Percentiles rank a stretch among this genome's conserved stretches.
Conservation (phyloP, 2,113 vertebrate genomes). For the Dunckerocampus dactyliophorus region DNA sequence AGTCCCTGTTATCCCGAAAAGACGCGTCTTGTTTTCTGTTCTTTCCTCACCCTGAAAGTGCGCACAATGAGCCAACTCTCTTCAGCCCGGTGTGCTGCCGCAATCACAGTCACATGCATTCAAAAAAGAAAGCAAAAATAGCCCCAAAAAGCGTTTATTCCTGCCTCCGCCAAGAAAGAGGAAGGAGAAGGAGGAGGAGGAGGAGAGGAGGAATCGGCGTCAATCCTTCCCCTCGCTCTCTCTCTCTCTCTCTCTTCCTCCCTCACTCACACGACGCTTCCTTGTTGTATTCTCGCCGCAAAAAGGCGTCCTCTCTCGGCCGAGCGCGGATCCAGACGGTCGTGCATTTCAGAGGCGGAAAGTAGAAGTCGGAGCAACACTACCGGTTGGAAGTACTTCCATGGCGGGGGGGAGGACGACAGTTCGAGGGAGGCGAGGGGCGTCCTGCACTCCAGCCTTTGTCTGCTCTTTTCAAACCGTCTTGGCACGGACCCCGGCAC, state of each 20-base stretch:
- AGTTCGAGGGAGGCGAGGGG: conserved; percentile 64
- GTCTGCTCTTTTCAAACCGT: conserved; percentile 86
- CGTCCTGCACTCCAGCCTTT: conserved; percentile 81
- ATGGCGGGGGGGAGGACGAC: conserved; percentile 45
- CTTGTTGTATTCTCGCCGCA: conserved; percentile 58
- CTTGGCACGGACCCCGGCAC: conserved; percentile 75
- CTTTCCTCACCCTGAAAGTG: conserved; percentile 66
- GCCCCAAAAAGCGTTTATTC: conserved; percentile 57
- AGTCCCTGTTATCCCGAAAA: conserved; percentile 55
- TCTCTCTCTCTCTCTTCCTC: not conserved
- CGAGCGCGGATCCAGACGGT: conserved; percentile 75
- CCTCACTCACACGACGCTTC: conserved; percentile 72
- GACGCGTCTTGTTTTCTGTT: conserved; percentile 41
- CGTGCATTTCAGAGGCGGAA: conserved; percentile 71
- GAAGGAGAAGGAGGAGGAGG: conserved; percentile 53
- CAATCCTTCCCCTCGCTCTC: conserved; percentile 51
- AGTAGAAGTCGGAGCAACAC: conserved; percentile 49
- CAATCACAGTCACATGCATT: conserved; percentile 57
- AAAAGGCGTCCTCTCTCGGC: conserved; percentile 66
- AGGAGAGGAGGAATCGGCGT: conserved; percentile 64
- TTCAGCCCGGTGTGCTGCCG: conserved; percentile 67
- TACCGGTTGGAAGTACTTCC: conserved; percentile 39
- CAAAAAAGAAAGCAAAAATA: conserved; percentile 16
- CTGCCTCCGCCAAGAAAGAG: conserved; percentile 51
- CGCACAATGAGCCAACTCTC: conserved; percentile 76